Base-by-base conservation (phyloP, 2,113 vertebrate species). In the Patagioenas fasciata region DNA sequence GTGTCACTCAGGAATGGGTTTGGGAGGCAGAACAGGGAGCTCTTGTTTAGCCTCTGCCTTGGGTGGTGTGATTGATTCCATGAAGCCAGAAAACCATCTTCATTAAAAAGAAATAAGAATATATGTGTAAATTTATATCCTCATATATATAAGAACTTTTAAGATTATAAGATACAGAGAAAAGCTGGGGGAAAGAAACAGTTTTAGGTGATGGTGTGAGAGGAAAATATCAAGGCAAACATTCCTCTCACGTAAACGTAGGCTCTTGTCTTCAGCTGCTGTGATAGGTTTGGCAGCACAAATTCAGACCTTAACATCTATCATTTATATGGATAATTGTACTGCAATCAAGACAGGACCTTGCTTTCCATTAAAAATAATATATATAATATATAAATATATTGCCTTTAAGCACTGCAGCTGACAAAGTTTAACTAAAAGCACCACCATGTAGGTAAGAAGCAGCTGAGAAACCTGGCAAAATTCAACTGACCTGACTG, bases 11-110 rank as follows among this genome's bases (percentile, higher is more conserved):
- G 24, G 40, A 60, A 65, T 12, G 32, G 50, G 34, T 87, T 73
- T 47, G 60, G 58, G 79, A 95, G 47, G 23, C 51, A 40, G 51
- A 89, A 77, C n/a, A 93, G 87, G 38, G 18, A 36, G n/a, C 2
- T 61, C 64, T 80, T 73, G 53, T 80, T 93, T 80, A 40, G 25
- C 13, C 17, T 61, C 15, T 40, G 13, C 40, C 44, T 69, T 24
- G 29, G 61, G 19, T 5, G 48, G 24, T 10, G 13, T 40, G 89
- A 81, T 29, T 9, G 11, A 40, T 80, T 51, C 47, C 36, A 60
- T 0, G 8, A 15, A 64, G 20, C 0, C 0, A 42, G 72, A 70
- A 47, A 74, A n/a, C 6, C 47, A 32, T 15, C 28, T 62, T 75
- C 12, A 9, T 3, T 53, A 24, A 47, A 62, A 66, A 77, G 34